Base-by-base conservation (phyloP, 2,888 invertebrate genomes). In the Dermolepida albohirtum region DNA sequence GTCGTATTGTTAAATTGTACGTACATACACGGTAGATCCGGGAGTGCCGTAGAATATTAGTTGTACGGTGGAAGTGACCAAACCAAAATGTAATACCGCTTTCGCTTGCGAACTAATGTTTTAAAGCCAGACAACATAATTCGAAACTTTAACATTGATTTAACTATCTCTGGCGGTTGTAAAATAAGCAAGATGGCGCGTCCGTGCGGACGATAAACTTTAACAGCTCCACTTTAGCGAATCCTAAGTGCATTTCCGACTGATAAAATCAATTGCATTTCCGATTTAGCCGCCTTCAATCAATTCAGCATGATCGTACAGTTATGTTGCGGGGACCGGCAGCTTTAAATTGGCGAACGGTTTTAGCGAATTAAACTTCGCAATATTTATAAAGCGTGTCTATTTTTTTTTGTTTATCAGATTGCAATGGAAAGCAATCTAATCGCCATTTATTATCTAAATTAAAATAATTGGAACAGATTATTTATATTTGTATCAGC, bases 191-290 rank as follows among this genome's bases (percentile, higher is more conserved):
- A 54, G 10, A 6, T 63, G 63, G 41, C 67, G 59, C 43, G 34
- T 16, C 57, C 57, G 66, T 12, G 50, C 29, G 34, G 40, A 68
- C 70, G 72, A 71, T 76, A 75, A 76, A 73, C 64, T 74, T 73
- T 73, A 76, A 74, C 71, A 63, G 73, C 73, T 68, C 69, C 72
- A 72, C 72, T 71, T 72, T 71, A 72, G 55, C 69, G 71, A 63
- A 64, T 72, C 74, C 74, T 75, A 75, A 78, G 71, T 75, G 71
- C 74, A 76, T 75, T 78, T 77, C 76, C 75, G 73, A 69, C 72
- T 75, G 75, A 77, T 76, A 76, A 77, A 77, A 76, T 77, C 77
- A 78, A 77, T 77, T 76, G 74, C 75, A 73, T 75, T 76, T 77
- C 76, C 75, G 74, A 76, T 75, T 76, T 54, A 72, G 74, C 72